Evolutionary conservation across 2,888 invertebrate species (phyloP), one percentile per base, ranked within the genome.

Genomic region (Synanthedon formicaeformis): DNA sequence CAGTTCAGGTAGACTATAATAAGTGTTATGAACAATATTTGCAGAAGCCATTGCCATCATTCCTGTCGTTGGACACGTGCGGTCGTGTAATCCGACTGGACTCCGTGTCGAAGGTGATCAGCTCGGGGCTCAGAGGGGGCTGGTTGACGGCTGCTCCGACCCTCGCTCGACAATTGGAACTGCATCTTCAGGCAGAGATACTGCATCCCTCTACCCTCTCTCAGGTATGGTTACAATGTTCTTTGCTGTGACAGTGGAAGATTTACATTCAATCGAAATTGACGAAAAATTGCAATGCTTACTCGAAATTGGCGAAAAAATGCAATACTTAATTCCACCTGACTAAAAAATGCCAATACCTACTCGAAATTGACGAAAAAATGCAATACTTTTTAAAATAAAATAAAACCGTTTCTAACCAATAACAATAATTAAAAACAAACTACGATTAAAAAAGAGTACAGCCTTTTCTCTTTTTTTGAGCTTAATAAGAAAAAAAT

Each of bases 31-130:
- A 34, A 34, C 6, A 10, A 34, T 34, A 10, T 23, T 57, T 57
- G 16, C 64, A 89, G 91, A 78, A 84, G 50, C 83, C 84, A 45
- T 88, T 91, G 0, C 88, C 89, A 0, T 92, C 93, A 0, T 93
- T 94, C 67, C 78, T 94, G 4, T 93, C 93, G 0, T 58, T 94
- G 73, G 94, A 95, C 73, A 89, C 88, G 0, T 92, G 93, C 69
- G 93, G 94, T 0, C 89, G 94, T 40, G 95, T 95, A 3, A 71
- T 95, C 18, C 89, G 94, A 40, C 84, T 94, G 61, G 94, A 95
- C 78, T 94, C 94, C 0, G 89, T 94, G 63, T 94, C 94, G 0
- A 95, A 95, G 84, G 89, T 92, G 27, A 70, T 93, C 50, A 90
- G 92, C 69, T 90, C 92, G 0, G 93, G 95, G 0, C 75, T 95